These are phyloP conservation scores for Jacana jacana DNA, from an alignment of 2,113 vertebrate genomes.

Conservation along the genomic window DNA sequence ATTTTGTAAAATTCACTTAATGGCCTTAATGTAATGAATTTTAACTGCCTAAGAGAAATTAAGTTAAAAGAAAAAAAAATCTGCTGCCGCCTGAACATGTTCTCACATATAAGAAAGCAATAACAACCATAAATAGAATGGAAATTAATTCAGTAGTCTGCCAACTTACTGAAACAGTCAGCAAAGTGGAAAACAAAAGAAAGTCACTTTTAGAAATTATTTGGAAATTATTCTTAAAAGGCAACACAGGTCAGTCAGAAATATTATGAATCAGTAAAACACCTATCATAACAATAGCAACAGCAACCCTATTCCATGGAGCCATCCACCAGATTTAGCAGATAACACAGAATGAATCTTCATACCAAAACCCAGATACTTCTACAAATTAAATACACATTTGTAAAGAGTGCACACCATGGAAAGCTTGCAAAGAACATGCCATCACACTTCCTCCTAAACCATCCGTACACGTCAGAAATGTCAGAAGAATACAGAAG, in stretches of 20 bases:
- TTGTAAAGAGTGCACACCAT: neutral
- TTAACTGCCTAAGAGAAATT: neutral
- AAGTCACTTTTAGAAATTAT: neutral
- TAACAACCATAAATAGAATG: neutral
- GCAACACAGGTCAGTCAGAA: neutral
- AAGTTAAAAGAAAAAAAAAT: neutral
- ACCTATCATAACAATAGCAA: neutral
- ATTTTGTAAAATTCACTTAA: neutral
- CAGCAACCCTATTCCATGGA: neutral
- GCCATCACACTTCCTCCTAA: neutral
- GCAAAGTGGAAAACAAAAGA: neutral
- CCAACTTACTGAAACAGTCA: neutral
- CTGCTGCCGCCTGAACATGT: neutral
- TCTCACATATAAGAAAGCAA: neutral
- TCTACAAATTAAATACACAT: neutral
- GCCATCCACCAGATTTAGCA: neutral
- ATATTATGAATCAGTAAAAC: neutral
- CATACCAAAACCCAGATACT: neutral
- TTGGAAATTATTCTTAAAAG: neutral
- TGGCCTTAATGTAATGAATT: neutral
- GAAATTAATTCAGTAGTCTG: neutral
- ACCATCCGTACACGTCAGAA: neutral
- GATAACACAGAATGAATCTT: neutral
- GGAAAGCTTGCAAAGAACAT: neutral
- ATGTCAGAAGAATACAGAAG: neutral